Base-by-base conservation (phyloP, 2,888 invertebrate genomes). In the Phalera bucephala region DNA sequence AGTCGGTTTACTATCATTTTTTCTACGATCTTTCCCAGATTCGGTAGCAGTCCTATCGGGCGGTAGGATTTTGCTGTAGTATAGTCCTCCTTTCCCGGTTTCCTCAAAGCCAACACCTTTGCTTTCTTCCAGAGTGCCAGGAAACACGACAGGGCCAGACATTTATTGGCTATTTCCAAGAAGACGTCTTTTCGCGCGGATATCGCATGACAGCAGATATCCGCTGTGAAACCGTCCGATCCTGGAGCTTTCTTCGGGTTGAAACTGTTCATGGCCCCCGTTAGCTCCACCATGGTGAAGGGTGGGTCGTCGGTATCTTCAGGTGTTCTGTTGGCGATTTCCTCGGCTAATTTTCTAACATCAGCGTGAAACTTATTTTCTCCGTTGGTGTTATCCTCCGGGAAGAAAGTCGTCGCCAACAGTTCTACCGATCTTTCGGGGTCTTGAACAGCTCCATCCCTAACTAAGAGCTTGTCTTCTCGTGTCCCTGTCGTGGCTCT, bases 171-270 rank as follows among this genome's bases (percentile, higher is more conserved):
- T 5, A 21, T 5, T 5, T 7, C 21, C 21, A 21, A 7, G 21
- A 21, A 21, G 8, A 21, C 5, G 3, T 17, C 17, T 5, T 17
- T 17, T 5, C 17, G 3, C 3, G 6, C 7, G 7, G 1, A 1
- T 3, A 30, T 11, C 1, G 20, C 30, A 5, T 8, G 10, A 0
- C 11, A 6, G 20, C 33, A 33, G 9, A 39, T 39, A 17, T 39
- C 39, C 2, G 34, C 29, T 0, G 40, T 36, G 1, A 40, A 15
- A 0, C 40, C 40, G 14, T 40, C 40, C n/a, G 14, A 7, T 0
- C 40, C 40, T 0, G 40, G 40, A 4, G 40, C 40, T 7, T 40
- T 40, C 7, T 36, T 40, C 0, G 36, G 36, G 11, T 40, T 33
- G 9, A 40, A 35, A 4, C 20, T 15, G 0, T 19, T 1, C 20